phyloP scores from a whole-genome alignment of 2,113 vertebrate genomes.

The Phylloscopus trochilus region DNA sequence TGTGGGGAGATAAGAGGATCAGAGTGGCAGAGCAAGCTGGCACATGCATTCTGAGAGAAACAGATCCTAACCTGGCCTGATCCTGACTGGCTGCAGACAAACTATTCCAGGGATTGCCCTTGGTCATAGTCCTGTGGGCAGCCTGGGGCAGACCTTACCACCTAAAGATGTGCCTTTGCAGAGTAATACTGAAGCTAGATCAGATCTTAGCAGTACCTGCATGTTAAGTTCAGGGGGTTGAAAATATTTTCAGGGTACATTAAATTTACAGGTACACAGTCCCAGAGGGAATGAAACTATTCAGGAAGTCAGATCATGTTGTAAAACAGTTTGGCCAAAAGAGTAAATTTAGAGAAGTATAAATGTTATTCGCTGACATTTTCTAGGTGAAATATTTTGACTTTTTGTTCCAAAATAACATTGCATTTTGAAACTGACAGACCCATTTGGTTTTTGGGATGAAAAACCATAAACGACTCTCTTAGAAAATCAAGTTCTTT shows the following conservation, averaged over 20 bases:
- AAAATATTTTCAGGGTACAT: neutral
- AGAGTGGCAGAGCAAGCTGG: neutral
- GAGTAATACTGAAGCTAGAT: neutral
- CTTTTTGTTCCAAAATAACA: conserved; percentile 51
- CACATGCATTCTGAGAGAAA: neutral
- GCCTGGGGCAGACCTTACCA: neutral
- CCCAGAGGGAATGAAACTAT: neutral
- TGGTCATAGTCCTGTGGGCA: neutral
- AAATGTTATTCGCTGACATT: conserved; percentile 56
- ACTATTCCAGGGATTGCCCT: neutral
- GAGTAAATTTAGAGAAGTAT: conserved; percentile 15
- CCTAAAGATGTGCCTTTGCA: neutral
- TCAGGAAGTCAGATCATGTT: conserved; percentile 5
- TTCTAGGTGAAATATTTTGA: conserved; percentile 61
- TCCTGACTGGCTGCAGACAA: neutral
- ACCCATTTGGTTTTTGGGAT: neutral
- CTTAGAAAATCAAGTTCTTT: conserved; percentile 31
- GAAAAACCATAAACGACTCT: conserved; percentile 42
- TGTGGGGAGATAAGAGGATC: neutral
- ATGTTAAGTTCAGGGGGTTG: neutral
- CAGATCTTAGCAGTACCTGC: neutral
- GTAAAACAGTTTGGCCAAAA: conserved; percentile 16
- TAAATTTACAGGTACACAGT: neutral
- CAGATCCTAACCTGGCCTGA: neutral
- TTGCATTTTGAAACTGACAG: conserved; percentile 50